Conservation (phyloP, 2,797 vertebrate genomes). For the Champsocephalus esox region DNA sequence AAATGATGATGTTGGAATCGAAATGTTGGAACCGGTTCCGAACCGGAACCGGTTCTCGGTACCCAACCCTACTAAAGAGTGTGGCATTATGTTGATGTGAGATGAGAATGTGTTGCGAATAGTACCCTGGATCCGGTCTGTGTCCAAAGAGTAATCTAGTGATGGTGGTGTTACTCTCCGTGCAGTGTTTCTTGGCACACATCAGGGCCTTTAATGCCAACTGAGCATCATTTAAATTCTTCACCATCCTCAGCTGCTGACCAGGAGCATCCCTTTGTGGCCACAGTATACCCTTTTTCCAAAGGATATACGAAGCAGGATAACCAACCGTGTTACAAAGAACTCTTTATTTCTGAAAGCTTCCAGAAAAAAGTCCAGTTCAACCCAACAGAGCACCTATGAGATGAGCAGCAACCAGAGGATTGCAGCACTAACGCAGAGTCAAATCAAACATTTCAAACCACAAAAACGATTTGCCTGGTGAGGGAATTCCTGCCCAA, state of each 20-base stretch:
- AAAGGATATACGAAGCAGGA: slow-evolving; percentile 51
- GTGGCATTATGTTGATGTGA: slow-evolving; percentile 3
- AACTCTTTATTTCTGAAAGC: slow-evolving; percentile 42
- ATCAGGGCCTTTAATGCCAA: slow-evolving; percentile 38
- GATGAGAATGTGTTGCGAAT: slow-evolving; percentile 28
- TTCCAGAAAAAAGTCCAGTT: slow-evolving; percentile 36
- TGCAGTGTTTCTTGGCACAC: slow-evolving; percentile 55
- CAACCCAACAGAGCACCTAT: slow-evolving; percentile 26
- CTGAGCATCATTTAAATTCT: slow-evolving; percentile 64
- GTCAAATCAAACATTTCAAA: background rate
- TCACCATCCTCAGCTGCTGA: slow-evolving; percentile 51
- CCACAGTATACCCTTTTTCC: slow-evolving; percentile 41
- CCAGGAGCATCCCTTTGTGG: slow-evolving; percentile 53
- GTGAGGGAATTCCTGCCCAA: background rate
- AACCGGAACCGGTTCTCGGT: too few relatives aligned
- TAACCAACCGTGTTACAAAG: slow-evolving; percentile 53
- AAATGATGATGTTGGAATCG: too few relatives aligned
- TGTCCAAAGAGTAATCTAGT: slow-evolving; percentile 22
- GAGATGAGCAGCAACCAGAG: background rate
- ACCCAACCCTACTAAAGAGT: background rate
- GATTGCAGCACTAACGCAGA: slow-evolving; percentile 14
- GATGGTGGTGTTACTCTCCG: slow-evolving; percentile 30
- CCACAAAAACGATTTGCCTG: too few relatives aligned
- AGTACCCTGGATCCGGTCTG: slow-evolving; percentile 15
- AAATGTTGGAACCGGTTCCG: too few relatives aligned